A percentile compares a stretch with the other conserved stretches of the same genome.
Evolutionary conservation across 2,797 vertebrate genomes (phyloP).

Genomic region (Lycodopsis pacificus): DNA sequence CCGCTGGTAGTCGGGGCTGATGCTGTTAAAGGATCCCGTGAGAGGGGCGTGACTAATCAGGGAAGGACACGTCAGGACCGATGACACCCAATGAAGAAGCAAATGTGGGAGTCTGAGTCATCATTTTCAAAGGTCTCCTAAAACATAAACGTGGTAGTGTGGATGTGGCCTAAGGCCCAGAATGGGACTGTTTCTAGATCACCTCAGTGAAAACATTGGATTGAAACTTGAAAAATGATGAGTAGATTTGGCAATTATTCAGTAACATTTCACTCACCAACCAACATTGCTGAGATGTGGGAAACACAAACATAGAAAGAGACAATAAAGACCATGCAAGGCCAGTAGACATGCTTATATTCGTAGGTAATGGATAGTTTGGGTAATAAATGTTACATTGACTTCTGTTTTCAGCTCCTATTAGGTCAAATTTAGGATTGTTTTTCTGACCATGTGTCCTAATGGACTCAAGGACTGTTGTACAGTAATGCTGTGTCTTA

Average conservation of each 20-base stretch:
- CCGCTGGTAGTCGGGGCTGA: too few species aligned
- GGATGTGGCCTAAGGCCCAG: too few species aligned
- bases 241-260: not conserved
- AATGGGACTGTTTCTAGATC: not conserved
- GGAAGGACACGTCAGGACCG: too few species aligned
- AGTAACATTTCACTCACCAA: not conserved
- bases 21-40: too few species aligned
- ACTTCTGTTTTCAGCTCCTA: not conserved
- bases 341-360: not conserved
- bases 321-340: not conserved
- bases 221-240: not conserved
- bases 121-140: too few species aligned
- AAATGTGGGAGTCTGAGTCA: too few species aligned
- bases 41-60: too few species aligned
- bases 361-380: not conserved
- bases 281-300: not conserved
- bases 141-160: not conserved
- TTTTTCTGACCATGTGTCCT: not conserved
- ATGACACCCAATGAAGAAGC: too few species aligned
- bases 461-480: conserved; percentile 6
- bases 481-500: too few species aligned
- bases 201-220: not conserved
- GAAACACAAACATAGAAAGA: not conserved
- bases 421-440: too few species aligned
- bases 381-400: not conserved